Percentiles rank a stretch among this genome's conserved stretches.
These are phyloP conservation scores for Pseudomyrmex cubaensis DNA, from an alignment of 1,140 invertebrate genomes.

Conservation along the genomic window DNA sequence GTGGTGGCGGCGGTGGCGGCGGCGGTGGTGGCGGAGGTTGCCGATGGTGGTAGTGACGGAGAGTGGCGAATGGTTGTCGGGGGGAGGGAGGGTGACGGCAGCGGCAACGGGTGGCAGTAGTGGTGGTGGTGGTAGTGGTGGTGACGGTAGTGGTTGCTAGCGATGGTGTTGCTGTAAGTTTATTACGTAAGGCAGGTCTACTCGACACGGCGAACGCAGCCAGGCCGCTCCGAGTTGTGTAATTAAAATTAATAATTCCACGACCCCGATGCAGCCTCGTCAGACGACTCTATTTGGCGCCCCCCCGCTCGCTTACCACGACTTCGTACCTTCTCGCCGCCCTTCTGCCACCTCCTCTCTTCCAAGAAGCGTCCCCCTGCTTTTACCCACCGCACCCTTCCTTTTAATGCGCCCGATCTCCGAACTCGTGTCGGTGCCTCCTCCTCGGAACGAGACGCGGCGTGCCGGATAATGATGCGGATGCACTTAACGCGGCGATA, in stretches of 20 bases:
- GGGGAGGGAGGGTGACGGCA: constrained; percentile 12
- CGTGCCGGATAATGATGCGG: constrained; percentile 60
- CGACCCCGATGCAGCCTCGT: constrained; percentile 72
- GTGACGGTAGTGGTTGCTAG: constrained; percentile 53
- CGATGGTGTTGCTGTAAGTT: constrained; percentile 75
- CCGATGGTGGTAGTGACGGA: constrained; percentile 58
- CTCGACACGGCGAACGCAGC: constrained; percentile 70
- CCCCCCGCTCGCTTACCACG: constrained; percentile 20
- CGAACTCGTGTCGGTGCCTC: constrained; percentile 59
- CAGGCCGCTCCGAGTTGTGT: constrained; percentile 69
- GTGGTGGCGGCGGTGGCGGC: constrained; percentile 46
- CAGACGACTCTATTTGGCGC: constrained; percentile 72
- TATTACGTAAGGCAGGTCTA: constrained; percentile 71
- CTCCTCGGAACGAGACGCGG: constrained; percentile 55
- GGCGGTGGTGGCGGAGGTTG: constrained; percentile 56
- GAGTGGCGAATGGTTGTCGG: constrained; percentile 41
- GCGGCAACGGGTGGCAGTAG: constrained; percentile 21
- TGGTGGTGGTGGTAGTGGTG: background rate
- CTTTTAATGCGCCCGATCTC: constrained; percentile 54
- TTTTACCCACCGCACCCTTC: constrained; percentile 34
- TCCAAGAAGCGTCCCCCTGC: background rate
- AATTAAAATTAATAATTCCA: constrained; percentile 76
- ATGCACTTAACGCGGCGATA: constrained; percentile 54
- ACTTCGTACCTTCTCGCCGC: constrained; percentile 26
- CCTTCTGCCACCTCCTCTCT: constrained; percentile 17